Percentiles rank a stretch among this genome's conserved stretches.
These are phyloP conservation scores for Leuciscus idus DNA, from an alignment of 2,113 vertebrate species.

Conservation along the genomic window DNA sequence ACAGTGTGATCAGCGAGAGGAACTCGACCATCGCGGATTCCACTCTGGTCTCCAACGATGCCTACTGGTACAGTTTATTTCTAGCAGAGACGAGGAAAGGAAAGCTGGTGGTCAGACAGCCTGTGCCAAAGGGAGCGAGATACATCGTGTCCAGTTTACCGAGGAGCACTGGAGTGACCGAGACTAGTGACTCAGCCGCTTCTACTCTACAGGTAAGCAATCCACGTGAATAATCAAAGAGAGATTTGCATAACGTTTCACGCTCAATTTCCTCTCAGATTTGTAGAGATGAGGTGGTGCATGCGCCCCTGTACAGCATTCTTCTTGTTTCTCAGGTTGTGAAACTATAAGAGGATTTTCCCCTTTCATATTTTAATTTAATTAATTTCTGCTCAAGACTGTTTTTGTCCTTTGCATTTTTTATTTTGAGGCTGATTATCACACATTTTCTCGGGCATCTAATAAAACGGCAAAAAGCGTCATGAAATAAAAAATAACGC, in stretches of 20 bases:
- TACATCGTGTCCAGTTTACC: constrained; percentile 63
- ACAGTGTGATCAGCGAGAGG: constrained; percentile 61
- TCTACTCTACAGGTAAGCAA: constrained; percentile 47
- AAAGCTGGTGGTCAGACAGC: constrained; percentile 61
- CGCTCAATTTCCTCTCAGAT: background rate
- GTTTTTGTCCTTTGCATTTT: background rate
- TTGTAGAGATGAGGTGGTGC: background rate
- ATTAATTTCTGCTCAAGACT: background rate
- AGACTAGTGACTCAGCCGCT: constrained; percentile 60
- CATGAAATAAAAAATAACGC: background rate
- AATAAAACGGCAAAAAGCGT: background rate
- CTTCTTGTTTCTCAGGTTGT: background rate
- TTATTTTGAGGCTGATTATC: background rate
- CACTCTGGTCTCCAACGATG: constrained; percentile 62
- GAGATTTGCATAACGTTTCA: background rate
- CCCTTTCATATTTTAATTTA: background rate
- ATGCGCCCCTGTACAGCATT: background rate
- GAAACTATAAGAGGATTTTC: accelerated
- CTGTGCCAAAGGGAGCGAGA: constrained; percentile 58
- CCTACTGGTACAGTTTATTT: constrained; percentile 64
- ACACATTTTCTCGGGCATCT: background rate
- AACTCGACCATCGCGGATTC: constrained; percentile 61
- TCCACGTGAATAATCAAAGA: background rate
- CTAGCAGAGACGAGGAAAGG: constrained; percentile 63
- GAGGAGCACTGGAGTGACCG: constrained; percentile 61